A percentile compares a stretch with the other conserved stretches of the same genome.
Evolutionary conservation across 2,797 vertebrate genomes (phyloP).

Genomic region (Argentina silus): DNA sequence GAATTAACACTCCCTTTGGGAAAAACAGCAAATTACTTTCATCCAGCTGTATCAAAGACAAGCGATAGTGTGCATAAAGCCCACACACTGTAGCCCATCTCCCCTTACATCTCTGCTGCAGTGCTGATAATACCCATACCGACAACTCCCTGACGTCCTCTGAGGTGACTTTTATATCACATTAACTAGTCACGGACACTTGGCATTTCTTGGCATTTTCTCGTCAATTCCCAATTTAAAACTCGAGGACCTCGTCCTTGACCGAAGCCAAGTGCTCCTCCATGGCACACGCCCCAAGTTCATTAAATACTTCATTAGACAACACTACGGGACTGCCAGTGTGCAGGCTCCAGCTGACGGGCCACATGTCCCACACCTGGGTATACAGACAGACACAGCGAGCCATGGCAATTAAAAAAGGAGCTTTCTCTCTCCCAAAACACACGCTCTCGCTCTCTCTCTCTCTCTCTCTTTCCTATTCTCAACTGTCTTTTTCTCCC

Average conservation of each 20-base stretch:
- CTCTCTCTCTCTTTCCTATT: neutral
- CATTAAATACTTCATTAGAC: constrained; percentile 57
- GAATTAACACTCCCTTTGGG: neutral
- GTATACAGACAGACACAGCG: neutral
- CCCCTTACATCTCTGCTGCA: neutral
- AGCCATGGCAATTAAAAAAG: neutral
- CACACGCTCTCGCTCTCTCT: neutral
- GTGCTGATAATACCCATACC: constrained; percentile 22
- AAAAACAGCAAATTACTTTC: neutral
- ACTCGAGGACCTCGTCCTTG: constrained; percentile 34
- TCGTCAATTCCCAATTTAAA: constrained; percentile 31
- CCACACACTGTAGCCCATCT: neutral
- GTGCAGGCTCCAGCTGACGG: neutral
- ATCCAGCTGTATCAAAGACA: constrained; percentile 13
- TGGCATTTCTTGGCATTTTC: constrained; percentile 21
- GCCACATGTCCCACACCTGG: constrained; percentile 4
- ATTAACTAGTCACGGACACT: constrained; percentile 29
- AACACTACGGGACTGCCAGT: constrained; percentile 25
- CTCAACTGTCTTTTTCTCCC: neutral
- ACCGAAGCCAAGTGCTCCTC: constrained; percentile 30
- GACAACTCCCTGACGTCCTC: constrained; percentile 10
- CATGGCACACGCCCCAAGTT: constrained; percentile 30
- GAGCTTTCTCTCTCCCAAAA: neutral
- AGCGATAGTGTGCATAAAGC: too few relatives aligned
- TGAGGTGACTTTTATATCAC: constrained; percentile 25